Evolutionary conservation across 2,888 invertebrate species (phyloP).

Genomic region (Melanostoma scalare): DNA sequence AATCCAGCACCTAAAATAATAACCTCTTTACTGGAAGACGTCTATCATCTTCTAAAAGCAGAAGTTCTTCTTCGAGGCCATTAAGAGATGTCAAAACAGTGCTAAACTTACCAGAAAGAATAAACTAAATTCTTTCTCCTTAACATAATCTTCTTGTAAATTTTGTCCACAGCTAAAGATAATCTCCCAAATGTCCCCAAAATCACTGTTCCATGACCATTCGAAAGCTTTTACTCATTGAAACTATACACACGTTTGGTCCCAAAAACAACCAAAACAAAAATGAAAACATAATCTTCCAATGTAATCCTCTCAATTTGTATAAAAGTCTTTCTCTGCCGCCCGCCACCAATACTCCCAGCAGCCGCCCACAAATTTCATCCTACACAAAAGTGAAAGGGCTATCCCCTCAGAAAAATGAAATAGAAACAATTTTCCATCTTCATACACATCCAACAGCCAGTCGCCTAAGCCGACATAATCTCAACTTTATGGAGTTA

Average conservation of each 20-base stretch:
- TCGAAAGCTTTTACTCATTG: slow-evolving; percentile 15
- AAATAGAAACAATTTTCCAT: slow-evolving; percentile 62
- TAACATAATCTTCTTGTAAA: slow-evolving; percentile 20
- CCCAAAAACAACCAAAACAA: slow-evolving; percentile 19
- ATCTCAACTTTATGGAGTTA: slow-evolving; percentile 69
- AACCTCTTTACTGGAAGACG: too few species aligned
- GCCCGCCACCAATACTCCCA: neutral
- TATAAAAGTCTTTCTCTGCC: slow-evolving; percentile 14
- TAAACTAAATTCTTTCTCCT: slow-evolving; percentile 20
- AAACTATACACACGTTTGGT: slow-evolving; percentile 34
- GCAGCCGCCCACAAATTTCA: neutral
- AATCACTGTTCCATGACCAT: slow-evolving; percentile 42
- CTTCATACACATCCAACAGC: slow-evolving; percentile 38
- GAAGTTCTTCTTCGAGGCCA: too few species aligned
- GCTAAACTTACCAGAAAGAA: neutral
- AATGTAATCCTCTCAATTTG: slow-evolving; percentile 61
- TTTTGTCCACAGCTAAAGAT: slow-evolving; percentile 34
- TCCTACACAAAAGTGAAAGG: slow-evolving; percentile 46
- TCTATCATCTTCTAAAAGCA: too few species aligned
- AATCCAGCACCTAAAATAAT: too few species aligned
- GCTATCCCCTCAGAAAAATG: slow-evolving; percentile 40
- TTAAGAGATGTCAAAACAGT: too few species aligned
- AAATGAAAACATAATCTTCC: slow-evolving; percentile 44
- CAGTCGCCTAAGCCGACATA: slow-evolving; percentile 60
- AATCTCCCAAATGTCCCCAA: slow-evolving; percentile 34